Conservation (phyloP, 2,797 vertebrate species). For the Siniperca obscura region DNA sequence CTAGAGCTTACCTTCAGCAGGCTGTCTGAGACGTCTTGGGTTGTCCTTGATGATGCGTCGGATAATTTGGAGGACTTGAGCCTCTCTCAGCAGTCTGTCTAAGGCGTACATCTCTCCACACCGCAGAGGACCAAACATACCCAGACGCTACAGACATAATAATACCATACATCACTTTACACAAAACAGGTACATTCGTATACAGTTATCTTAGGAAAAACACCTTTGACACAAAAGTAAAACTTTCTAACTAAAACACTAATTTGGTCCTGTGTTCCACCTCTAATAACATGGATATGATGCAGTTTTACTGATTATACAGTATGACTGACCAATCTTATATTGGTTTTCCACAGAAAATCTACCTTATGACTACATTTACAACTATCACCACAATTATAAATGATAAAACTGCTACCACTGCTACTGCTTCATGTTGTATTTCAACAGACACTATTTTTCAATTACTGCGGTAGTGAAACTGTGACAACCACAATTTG, state of each 20-base stretch:
- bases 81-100: slow-evolving; percentile 91
- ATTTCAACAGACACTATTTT: background rate
- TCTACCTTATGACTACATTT: no score
- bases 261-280: background rate
- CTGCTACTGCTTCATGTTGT: background rate
- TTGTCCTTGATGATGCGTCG: slow-evolving; percentile 85
- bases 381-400: background rate
- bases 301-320: background rate
- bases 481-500: background rate
- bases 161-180: background rate
- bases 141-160: slow-evolving; percentile 86
- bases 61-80: slow-evolving; percentile 87
- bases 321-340: background rate
- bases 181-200: background rate
- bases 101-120: slow-evolving; percentile 96
- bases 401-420: background rate
- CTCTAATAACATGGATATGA: background rate
- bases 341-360: background rate
- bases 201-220: background rate
- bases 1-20: slow-evolving; percentile 86
- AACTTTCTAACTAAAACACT: background rate
- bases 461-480: background rate
- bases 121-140: slow-evolving; percentile 94
- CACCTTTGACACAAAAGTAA: background rate
- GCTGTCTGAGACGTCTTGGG: slow-evolving; percentile 68